Evolutionary conservation across 1,140 invertebrate species (phyloP).

Genomic region (Asobara japonica): DNA sequence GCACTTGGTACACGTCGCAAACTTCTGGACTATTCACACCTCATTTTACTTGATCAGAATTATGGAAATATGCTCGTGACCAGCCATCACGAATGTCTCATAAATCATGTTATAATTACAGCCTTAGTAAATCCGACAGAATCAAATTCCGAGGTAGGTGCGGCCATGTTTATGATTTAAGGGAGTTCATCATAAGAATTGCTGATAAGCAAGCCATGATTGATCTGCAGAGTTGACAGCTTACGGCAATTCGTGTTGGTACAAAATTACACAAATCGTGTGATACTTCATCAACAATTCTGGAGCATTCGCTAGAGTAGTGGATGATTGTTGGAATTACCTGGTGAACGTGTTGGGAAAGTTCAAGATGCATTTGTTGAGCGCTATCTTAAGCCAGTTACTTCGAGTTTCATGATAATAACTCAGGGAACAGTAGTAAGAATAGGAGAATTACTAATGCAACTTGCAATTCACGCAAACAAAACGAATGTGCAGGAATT

Average conservation of each 20-base stretch:
- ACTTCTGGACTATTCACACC: too few species aligned
- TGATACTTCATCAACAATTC: background rate
- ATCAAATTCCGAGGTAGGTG: background rate
- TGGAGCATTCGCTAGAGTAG: background rate
- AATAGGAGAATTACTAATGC: too few species aligned
- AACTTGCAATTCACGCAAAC: too few species aligned
- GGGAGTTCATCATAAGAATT: background rate
- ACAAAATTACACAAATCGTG: background rate
- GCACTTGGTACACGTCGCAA: background rate
- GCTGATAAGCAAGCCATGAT: background rate
- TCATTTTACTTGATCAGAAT: background rate
- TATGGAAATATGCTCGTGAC: background rate
- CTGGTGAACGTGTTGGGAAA: too few species aligned
- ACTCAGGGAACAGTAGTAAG: too few species aligned
- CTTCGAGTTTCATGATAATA: too few species aligned
- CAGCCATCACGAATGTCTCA: background rate
- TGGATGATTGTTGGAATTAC: too few species aligned
- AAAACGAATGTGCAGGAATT: too few species aligned
- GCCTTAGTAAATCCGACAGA: background rate
- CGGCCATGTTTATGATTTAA: background rate
- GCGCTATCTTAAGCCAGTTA: too few species aligned
- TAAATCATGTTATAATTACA: background rate
- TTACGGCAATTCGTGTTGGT: background rate
- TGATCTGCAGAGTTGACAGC: background rate
- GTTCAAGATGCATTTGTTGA: too few species aligned